phyloP scores from a whole-genome alignment of 1,140 invertebrate genomes.

The Pseudomyrmex concolor region DNA sequence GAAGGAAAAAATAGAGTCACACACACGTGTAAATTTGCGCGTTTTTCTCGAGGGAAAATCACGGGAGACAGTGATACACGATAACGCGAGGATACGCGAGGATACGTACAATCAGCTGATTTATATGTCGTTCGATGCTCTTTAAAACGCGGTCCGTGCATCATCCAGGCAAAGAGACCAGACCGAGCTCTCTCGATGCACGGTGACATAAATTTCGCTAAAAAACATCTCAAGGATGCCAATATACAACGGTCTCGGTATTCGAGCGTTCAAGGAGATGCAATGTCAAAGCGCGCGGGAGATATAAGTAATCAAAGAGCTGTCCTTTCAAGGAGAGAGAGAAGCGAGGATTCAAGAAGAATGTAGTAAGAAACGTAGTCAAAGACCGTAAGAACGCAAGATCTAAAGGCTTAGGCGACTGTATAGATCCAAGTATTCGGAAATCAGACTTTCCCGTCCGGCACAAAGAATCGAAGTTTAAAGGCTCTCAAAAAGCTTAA shows the following conservation, averaged over 20 bases:
- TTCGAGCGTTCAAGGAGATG: background rate
- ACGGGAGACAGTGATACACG: background rate
- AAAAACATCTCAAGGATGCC: slow-evolving; percentile 11
- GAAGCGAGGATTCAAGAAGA: too few species aligned
- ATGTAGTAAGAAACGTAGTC: too few species aligned
- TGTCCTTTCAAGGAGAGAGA: background rate
- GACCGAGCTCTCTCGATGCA: background rate
- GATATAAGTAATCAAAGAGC: slow-evolving; percentile 9
- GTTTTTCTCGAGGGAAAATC: slow-evolving; percentile 21
- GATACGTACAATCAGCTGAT: slow-evolving; percentile 18
- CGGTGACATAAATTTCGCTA: slow-evolving; percentile 11
- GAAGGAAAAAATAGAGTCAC: background rate
- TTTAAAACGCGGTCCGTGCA: slow-evolving; percentile 7
- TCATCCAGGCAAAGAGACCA: too few species aligned
- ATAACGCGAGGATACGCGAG: background rate
- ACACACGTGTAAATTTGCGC: slow-evolving; percentile 4
- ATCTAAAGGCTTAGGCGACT: too few species aligned
- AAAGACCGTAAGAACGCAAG: background rate
- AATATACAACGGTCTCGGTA: slow-evolving; percentile 19
- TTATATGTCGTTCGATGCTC: slow-evolving; percentile 40
- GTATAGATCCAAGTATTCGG: too few species aligned
- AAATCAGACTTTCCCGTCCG: too few species aligned
- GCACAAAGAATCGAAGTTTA: too few species aligned
- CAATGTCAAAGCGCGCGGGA: slow-evolving; percentile 12
- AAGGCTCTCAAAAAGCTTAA: too few species aligned